Evolutionary conservation across 2,113 vertebrate genomes (phyloP).

Genomic region (Sitta europaea): DNA sequence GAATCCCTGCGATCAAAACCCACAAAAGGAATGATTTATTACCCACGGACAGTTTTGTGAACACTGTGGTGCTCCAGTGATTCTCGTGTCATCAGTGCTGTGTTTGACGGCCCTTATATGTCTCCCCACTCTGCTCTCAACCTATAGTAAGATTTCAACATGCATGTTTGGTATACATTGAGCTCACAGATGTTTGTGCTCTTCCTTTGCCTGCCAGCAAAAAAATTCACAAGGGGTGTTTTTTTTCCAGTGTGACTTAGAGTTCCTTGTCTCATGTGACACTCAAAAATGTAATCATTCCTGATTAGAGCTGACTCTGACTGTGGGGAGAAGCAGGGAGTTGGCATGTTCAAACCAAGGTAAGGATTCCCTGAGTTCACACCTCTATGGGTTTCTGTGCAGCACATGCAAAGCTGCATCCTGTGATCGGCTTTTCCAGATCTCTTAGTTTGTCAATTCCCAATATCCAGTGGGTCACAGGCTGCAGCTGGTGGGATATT

Average conservation of each 20-base stretch:
- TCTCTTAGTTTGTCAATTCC: neutral
- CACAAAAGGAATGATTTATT: neutral
- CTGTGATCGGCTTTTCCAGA: neutral
- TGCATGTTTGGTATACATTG: neutral
- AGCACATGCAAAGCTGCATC: neutral
- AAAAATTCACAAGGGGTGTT: neutral
- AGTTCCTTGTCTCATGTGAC: neutral
- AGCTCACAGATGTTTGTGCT: neutral
- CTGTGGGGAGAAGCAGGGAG: neutral
- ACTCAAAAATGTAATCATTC: conserved; percentile 14
- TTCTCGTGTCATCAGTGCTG: neutral
- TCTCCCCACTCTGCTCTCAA: neutral
- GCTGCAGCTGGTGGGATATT: neutral
- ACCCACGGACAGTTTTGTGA: neutral
- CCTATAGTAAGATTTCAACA: neutral
- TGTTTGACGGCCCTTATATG: neutral
- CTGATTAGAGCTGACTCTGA: neutral
- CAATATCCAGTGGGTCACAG: neutral
- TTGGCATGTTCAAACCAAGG: neutral
- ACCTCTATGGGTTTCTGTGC: neutral
- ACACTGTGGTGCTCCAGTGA: neutral
- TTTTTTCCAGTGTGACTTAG: neutral
- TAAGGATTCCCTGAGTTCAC: neutral
- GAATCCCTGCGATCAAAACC: neutral
- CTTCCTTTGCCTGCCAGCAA: neutral